Base-by-base conservation (phyloP, 2,113 vertebrate genomes). In the Pelmatolapia mariae region DNA sequence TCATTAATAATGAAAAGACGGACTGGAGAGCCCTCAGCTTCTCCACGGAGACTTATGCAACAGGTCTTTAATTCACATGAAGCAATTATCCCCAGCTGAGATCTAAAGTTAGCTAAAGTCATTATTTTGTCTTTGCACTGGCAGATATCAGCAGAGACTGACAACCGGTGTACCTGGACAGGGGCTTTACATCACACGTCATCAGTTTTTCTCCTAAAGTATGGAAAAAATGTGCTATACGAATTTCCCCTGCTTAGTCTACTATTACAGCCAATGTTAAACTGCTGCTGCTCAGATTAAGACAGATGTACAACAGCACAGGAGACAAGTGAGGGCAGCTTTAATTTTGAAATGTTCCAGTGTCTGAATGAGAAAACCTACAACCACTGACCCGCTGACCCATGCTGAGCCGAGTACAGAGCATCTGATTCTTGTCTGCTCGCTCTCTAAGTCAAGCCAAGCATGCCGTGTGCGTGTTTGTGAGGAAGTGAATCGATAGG, bases 401-500 rank as follows among this genome's bases (percentile, higher is more conserved):
- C 31, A 16, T 8, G 19, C 11, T 26, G 12, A 9, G 66, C 33
- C 2, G 15, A 50, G 33, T 16, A 3, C 13, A 31, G 61, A 11
- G 7, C 45, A 81, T 59, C 71, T 31, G 76, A 87, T 87, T 90
- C 81, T 57, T n/a, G 81, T 89, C 90, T 86, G 61, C 40, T 45
- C 19, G 7, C 18, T 6, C 47, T 85, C 90, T 53, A 5, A 52
- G 61, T 61, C 57, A 71, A 66, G 24, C 81, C 86, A 26, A 78
- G 31, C 47, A 16, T 29, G 71, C 15, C 36, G 83, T 38, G 31
- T 90, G 80, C 52, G 63, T 84, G 81, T 87, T 63, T 83, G 80
- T 84, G 52, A 66, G 24, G 80, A 86, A 83, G 82, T 24, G 82
- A 90, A 92, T 95, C 92, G 83, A 92, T 93, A 82, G 43, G 71